Evolutionary conservation across 2,888 invertebrate species (phyloP), one percentile per base, ranked within the genome.

Genomic region (Tuberolachnus salignus): DNA sequence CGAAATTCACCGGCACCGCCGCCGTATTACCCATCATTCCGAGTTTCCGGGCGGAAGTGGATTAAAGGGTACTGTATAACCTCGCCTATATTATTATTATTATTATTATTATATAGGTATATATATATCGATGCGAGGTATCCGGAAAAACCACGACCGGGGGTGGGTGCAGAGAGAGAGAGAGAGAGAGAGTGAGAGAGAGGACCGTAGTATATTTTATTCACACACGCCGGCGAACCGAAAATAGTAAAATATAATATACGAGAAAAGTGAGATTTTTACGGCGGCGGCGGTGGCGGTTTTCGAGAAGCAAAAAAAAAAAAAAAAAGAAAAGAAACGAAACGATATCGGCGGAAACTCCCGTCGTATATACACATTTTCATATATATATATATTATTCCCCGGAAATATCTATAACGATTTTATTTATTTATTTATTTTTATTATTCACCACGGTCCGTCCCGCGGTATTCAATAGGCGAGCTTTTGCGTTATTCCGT

Each of bases 51-150:
- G 13, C 21, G 75, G 67, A 67, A 75, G 67, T 75, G 75, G 75
- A 67, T 75, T 75, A 75, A 66, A 75, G 74, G 74, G 66, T 46
- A 14, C 55, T 53, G 61, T n/a, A n/a, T n/a, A n/a, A n/a, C n/a
- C n/a, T n/a, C n/a, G n/a, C n/a, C n/a, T n/a, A n/a, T n/a, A n/a
- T n/a, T n/a, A n/a, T n/a, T n/a, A n/a, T n/a, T n/a, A n/a, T n/a
- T n/a, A n/a, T n/a, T n/a, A n/a, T n/a, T n/a, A n/a, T n/a, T n/a
- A n/a, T n/a, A n/a, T n/a, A n/a, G n/a, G n/a, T n/a, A n/a, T n/a
- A n/a, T n/a, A n/a, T n/a, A n/a, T n/a, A n/a, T 34, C 11, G 55
- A 23, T 51, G 26, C 42, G 19, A 34, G 34, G 34, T 3, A 21
- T 46, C 21, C 46, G 16, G 19, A 8, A 51, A 74, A 53, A 74